These are phyloP conservation scores for Dermolepida albohirtum DNA, from an alignment of 2,888 invertebrate genomes.

Conservation along the genomic window DNA sequence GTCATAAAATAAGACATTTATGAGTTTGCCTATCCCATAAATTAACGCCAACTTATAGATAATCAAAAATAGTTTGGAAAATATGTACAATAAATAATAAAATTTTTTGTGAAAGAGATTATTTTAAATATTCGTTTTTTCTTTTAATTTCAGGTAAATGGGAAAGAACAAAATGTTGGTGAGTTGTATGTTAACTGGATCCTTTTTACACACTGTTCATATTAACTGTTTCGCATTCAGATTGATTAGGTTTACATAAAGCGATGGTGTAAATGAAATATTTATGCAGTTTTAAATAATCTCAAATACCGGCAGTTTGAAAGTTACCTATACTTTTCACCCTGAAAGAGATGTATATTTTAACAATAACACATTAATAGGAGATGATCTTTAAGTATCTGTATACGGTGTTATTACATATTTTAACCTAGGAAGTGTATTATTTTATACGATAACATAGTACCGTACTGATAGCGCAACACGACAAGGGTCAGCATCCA, in stretches of 20 bases:
- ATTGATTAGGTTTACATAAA: too few species aligned
- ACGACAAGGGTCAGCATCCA: conserved; percentile 50
- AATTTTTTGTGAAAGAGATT: neutral
- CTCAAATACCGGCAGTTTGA: too few species aligned
- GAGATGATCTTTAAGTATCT: conserved; percentile 9
- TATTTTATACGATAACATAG: conserved; percentile 51
- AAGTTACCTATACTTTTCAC: conserved; percentile 3
- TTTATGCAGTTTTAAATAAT: too few species aligned
- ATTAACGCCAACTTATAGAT: conserved; percentile 26
- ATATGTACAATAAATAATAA: conserved; percentile 22
- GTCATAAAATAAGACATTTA: conserved; percentile 33
- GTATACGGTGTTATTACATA: conserved; percentile 36
- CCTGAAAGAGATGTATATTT: conserved; percentile 10
- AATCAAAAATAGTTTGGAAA: conserved; percentile 13
- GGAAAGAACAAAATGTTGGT: conserved; percentile 4
- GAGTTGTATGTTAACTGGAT: conserved; percentile 23
- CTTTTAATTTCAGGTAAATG: conserved; percentile 28
- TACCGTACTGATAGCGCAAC: conserved; percentile 47
- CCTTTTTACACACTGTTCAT: conserved; percentile 7
- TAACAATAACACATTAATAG: conserved; percentile 18
- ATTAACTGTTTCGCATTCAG: too few species aligned
- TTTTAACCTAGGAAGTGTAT: conserved; percentile 49
- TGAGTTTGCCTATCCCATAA: conserved; percentile 26
- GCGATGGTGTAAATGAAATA: too few species aligned
- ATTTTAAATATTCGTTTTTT: conserved; percentile 25